Evolutionary conservation across 2,888 invertebrate genomes (phyloP), one percentile per base, ranked within the genome.

Genomic region (Nesidiocoris tenuis): DNA sequence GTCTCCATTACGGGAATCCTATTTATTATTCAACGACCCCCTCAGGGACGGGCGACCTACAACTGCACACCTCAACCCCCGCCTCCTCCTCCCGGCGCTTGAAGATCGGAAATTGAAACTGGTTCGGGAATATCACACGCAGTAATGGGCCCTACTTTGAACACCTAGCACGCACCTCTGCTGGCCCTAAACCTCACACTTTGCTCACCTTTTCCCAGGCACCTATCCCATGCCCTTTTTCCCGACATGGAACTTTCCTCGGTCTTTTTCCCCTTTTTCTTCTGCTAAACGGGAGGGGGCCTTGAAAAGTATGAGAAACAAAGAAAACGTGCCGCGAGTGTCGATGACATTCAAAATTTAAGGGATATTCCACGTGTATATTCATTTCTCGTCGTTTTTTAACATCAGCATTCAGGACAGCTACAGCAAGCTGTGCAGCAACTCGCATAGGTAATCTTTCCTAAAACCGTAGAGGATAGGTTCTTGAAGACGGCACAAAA

Each of bases 41-140:
- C 67, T 67, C 67, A 67, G 55, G 67, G 67, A 39, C 16, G 55
- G 67, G 67, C 54, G 56, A 54, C 65, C n/a, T n/a, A n/a, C n/a
- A n/a, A n/a, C n/a, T n/a, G n/a, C n/a, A 17, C 9, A 17, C 23
- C 64, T 55, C 12, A 9, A 3, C 55, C 21, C 21, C n/a, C 67
- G 2, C 21, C 23, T 24, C 39, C 65, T 9, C 61, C 24, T 24
- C n/a, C 17, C 24, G 23, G 21, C 56, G 54, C 23, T 59, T 22
- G 59, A 22, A 54, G 70, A 59, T 24, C 70, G 70, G 70, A 70
- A 70, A 70, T 70, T 70, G 70, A 70, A 70, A 70, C 61, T 59
- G 70, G 57, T 70, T 24, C 25, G 70, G 21, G 59, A 25, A 57
- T 70, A 70, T 70, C 57, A 70, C 70, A 59, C 70, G 67, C 56